These are phyloP conservation scores for Eubucco bourcierii DNA, from an alignment of 2,113 vertebrate genomes.

Conservation along the genomic window DNA sequence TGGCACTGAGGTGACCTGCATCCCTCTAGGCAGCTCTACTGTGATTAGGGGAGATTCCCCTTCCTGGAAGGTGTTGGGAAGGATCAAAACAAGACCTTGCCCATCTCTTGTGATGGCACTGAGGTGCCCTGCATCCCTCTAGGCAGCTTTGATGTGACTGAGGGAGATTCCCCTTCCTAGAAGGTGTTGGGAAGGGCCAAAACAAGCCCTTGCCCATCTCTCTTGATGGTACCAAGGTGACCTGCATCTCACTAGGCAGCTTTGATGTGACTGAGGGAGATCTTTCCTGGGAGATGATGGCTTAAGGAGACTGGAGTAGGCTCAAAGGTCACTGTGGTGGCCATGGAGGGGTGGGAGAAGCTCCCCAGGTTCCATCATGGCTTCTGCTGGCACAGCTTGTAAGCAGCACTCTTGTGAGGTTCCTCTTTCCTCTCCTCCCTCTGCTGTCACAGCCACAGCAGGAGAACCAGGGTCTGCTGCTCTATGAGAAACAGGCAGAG, in stretches of 20 bases:
- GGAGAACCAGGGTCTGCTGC: background rate
- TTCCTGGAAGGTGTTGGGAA: background rate
- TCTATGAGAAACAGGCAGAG: background rate
- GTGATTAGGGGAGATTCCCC: too few relatives aligned
- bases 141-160: too few relatives aligned
- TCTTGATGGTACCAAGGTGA: too few relatives aligned
- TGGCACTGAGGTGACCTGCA: too few relatives aligned
- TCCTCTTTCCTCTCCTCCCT: background rate
- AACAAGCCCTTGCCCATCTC: too few relatives aligned
- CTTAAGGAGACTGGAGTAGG: background rate
- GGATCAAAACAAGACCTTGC: background rate
- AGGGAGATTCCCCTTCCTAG: too few relatives aligned
- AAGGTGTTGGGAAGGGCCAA: too few relatives aligned
- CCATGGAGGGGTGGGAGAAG: background rate
- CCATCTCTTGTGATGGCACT: fast-evolving
- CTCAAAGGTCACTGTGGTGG: background rate
- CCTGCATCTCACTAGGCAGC: background rate
- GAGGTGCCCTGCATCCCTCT: background rate
- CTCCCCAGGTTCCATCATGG: background rate
- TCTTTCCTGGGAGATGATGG: background rate
- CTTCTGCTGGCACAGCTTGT: background rate
- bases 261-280: fast-evolving
- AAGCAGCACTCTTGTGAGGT: background rate
- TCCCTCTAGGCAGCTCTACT: too few relatives aligned
- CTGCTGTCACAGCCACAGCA: background rate